Conservation (phyloP, 2,113 vertebrate species). For the Sialia sialis region DNA sequence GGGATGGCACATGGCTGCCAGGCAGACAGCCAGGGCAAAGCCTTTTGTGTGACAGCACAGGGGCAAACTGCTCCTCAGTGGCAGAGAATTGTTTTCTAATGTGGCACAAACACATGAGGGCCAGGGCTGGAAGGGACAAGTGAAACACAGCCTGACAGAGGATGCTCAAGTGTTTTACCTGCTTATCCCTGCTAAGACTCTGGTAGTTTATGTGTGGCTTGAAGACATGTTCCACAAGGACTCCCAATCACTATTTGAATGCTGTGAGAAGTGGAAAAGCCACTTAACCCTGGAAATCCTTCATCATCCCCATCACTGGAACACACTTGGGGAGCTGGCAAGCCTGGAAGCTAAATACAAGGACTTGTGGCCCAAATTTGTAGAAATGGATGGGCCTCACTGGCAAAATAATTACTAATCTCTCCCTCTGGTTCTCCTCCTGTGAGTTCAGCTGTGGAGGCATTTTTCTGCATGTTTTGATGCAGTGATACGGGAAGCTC, state of each 20-base stretch:
- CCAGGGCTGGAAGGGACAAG: background rate
- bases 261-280: background rate
- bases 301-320: background rate
- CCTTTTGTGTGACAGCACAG: background rate
- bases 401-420: background rate
- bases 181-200: background rate
- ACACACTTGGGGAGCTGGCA: background rate
- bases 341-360: background rate
- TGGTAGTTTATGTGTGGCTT: background rate
- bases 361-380: background rate
- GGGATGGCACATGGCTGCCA: background rate
- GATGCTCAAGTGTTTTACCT: background rate
- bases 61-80: background rate
- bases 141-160: background rate
- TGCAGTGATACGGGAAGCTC: background rate
- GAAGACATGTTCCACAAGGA: background rate
- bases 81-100: background rate
- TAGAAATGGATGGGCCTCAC: background rate
- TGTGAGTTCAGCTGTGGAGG: background rate
- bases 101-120: background rate
- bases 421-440: background rate
- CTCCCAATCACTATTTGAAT: background rate
- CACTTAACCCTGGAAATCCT: background rate
- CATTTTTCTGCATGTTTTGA: background rate
- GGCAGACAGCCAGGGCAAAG: background rate